Conservation (phyloP, 2,797 vertebrate species). For the Capromys pilorides region DNA sequence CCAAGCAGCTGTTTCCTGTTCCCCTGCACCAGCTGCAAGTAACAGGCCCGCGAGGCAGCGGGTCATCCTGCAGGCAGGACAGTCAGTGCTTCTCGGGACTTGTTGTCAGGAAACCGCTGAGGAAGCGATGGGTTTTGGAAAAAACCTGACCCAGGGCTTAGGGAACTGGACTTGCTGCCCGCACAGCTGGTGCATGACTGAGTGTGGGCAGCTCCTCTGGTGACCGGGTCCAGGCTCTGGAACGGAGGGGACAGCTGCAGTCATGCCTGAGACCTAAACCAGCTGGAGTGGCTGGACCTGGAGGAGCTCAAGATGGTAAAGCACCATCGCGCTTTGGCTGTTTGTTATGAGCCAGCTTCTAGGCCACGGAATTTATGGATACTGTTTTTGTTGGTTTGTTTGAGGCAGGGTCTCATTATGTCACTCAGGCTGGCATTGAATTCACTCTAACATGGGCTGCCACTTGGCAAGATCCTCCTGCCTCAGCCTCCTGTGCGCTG, state of each 20-base stretch:
- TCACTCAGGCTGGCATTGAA: background rate
- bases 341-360: background rate
- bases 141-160: background rate
- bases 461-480: background rate
- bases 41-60: background rate
- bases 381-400: background rate
- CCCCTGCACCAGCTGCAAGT: background rate
- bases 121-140: constrained; percentile 30
- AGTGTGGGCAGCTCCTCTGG: background rate
- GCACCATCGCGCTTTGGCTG: background rate
- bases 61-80: constrained; percentile 38
- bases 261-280: background rate
- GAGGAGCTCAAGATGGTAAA: background rate
- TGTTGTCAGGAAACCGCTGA: constrained; percentile 75
- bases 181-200: background rate
- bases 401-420: background rate
- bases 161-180: background rate
- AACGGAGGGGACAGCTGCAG: background rate
- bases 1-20: constrained; percentile 78
- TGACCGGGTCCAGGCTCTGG: background rate
- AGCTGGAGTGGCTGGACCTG: background rate
- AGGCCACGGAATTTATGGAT: background rate
- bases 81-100: constrained; percentile 24
- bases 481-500: background rate
- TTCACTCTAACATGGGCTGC: background rate